phyloP scores from a whole-genome alignment of 2,888 invertebrate species.

The Lasioglossum lativentre region DNA sequence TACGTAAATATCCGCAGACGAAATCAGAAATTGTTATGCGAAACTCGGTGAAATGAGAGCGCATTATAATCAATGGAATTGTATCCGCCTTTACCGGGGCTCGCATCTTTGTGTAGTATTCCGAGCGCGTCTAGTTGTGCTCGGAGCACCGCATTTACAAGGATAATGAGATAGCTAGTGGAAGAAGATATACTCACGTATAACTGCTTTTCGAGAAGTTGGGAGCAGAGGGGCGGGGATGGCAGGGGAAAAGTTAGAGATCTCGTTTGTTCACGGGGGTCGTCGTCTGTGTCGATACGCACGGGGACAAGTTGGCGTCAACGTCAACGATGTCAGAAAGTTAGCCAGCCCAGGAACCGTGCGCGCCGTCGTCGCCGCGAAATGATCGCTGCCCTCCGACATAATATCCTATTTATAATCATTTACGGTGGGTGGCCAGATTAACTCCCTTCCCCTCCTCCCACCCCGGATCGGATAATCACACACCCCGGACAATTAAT shows the following conservation, averaged over 20 bases:
- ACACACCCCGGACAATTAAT: conserved; percentile 51
- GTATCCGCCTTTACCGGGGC: conserved; percentile 27
- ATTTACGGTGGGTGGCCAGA: conserved; percentile 38
- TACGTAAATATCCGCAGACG: conserved; percentile 18
- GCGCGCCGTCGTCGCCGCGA: background rate
- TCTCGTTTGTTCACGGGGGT: conserved; percentile 43
- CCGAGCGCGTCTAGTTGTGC: conserved; percentile 28
- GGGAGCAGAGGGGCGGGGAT: background rate
- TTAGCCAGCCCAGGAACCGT: conserved; percentile 29
- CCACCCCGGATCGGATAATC: conserved; percentile 40
- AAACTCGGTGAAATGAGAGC: conserved; percentile 2
- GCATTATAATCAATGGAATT: conserved; percentile 50
- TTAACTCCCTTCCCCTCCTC: conserved; percentile 33
- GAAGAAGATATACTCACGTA: conserved; percentile 27
- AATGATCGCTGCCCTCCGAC: conserved; percentile 15
- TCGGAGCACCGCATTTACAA: conserved; percentile 30
- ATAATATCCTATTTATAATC: conserved; percentile 64
- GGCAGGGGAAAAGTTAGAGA: conserved; percentile 43
- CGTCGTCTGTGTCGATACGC: conserved; percentile 12
- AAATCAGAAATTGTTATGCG: conserved; percentile 37
- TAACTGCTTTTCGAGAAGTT: conserved; percentile 44
- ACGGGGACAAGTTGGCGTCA: background rate
- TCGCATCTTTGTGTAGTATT: conserved; percentile 54
- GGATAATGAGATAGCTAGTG: conserved; percentile 32
- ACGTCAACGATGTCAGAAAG: conserved; percentile 34